phyloP scores from a whole-genome alignment of 1,140 invertebrate genomes.

The Drosophila melanogaster region Release_6_plus_ISO1_MT NT_033777.3:21654501-21655000 shows the following conservation, averaged over 20 bases:
- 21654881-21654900: constrained; percentile 47
- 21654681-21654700: constrained; percentile 42
- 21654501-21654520: constrained; percentile 51
- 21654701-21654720: constrained; percentile 46
- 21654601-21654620: constrained; percentile 37
- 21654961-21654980: constrained; percentile 41
- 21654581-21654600: constrained; percentile 55
- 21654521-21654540: constrained; percentile 57
- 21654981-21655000: constrained; percentile 46
- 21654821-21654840: constrained; percentile 31
- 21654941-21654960: constrained; percentile 58
- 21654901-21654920: constrained; percentile 41
- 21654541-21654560: constrained; percentile 64
- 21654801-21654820: constrained; percentile 22
- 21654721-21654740: constrained; percentile 59
- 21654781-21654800: constrained; percentile 12
- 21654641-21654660: constrained; percentile 64
- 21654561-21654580: constrained; percentile 30
- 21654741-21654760: constrained; percentile 70
- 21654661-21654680: constrained; percentile 45
- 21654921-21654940: constrained; percentile 70
- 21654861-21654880: constrained; percentile 69
- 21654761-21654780: constrained; percentile 41
- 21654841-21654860: constrained; percentile 56
- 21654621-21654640: neutral